phyloP scores from a whole-genome alignment of 2,113 vertebrate genomes.

The Solenodon paradoxus region DNA sequence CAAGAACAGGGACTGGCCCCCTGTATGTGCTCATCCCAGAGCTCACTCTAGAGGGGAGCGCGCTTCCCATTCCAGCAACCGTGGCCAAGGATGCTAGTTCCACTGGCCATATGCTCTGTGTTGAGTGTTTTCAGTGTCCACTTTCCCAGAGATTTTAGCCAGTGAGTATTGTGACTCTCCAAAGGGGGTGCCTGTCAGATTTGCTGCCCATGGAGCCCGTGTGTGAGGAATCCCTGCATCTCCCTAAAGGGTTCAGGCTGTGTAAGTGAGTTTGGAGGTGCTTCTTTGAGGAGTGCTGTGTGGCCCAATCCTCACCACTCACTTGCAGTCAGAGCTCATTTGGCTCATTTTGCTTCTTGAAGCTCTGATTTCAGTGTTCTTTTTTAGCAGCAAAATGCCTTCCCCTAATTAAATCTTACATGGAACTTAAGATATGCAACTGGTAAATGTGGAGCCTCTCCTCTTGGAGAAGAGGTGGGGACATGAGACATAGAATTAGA shows the following conservation, averaged over 20 bases:
- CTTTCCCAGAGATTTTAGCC: background rate
- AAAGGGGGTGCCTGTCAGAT: background rate
- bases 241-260: background rate
- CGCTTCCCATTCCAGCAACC: background rate
- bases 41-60: background rate
- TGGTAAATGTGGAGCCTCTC: background rate
- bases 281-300: background rate
- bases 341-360: background rate
- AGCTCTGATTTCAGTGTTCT: background rate
- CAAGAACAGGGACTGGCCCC: background rate
- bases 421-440: background rate
- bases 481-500: background rate
- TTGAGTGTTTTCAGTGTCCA: background rate
- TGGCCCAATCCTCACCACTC: background rate
- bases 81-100: too few species aligned
- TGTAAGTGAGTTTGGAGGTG: background rate
- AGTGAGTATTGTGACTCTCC: background rate
- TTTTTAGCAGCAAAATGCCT: background rate
- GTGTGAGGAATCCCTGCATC: background rate
- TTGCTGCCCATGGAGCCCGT: background rate
- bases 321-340: background rate
- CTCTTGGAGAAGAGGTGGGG: background rate
- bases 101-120: background rate
- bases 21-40: background rate
- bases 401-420: background rate